Conservation (phyloP, 64 coral and sea anemone species). For the Anthopleura sola region DNA sequence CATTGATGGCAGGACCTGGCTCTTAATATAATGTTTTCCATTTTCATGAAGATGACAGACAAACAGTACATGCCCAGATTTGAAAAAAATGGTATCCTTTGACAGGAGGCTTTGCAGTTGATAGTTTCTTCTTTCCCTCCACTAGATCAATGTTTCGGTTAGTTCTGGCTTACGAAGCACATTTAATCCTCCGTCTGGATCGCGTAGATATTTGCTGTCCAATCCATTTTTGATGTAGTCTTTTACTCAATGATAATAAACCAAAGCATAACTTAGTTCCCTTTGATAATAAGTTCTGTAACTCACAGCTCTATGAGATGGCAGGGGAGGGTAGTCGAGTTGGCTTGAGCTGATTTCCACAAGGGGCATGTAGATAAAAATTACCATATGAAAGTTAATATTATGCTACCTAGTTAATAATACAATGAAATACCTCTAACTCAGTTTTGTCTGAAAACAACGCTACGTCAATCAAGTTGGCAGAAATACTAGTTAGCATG, state of each 20-base stretch:
- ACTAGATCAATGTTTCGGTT: background rate
- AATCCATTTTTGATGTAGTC: slow-evolving; percentile 51
- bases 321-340: too few species aligned
- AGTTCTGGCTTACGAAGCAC: slow-evolving; percentile 20
- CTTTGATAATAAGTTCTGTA: too few species aligned
- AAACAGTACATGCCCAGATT: slow-evolving; percentile 50
- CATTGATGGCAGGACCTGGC: slow-evolving; percentile 69
- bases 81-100: slow-evolving; percentile 43
- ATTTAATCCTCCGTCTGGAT: slow-evolving; percentile 43
- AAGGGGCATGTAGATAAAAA: too few species aligned
- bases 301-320: too few species aligned
- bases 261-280: too few species aligned
- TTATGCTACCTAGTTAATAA: too few species aligned
- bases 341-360: too few species aligned
- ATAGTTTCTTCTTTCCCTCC: slow-evolving; percentile 44
- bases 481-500: too few species aligned
- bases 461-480: too few species aligned
- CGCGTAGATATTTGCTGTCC: slow-evolving; percentile 36
- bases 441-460: too few species aligned
- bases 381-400: too few species aligned
- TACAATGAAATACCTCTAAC: too few species aligned
- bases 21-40: slow-evolving; percentile 43
- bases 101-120: slow-evolving; percentile 30
- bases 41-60: slow-evolving; percentile 23
- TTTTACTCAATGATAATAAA: slow-evolving; percentile 24